phyloP scores from a whole-genome alignment of 2,888 invertebrate genomes.

The Xanthostigma xanthostigma region DNA sequence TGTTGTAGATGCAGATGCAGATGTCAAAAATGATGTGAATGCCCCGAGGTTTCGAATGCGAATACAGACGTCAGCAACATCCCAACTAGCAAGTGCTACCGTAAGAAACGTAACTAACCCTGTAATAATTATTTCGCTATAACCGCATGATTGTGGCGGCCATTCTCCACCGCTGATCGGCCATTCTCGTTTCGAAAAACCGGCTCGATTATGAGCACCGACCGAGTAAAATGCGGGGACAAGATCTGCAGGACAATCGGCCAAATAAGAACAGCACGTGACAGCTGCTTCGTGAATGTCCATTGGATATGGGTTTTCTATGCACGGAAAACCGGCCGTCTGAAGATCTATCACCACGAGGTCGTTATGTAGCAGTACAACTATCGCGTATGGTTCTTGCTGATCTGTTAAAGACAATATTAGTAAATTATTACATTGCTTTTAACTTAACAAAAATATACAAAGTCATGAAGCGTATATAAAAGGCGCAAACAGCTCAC shows the following conservation, averaged over 20 bases:
- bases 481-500: too few relatives aligned
- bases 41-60: too few relatives aligned
- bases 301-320: slow-evolving; percentile 99
- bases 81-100: neutral
- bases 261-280: slow-evolving; percentile 91
- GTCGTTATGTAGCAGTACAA: slow-evolving; percentile 94
- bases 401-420: slow-evolving; percentile 49
- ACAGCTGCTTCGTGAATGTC: slow-evolving; percentile 98
- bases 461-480: too few relatives aligned
- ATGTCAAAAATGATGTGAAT: too few relatives aligned
- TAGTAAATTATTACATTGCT: neutral
- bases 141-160: slow-evolving; percentile 90
- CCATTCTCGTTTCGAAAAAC: slow-evolving; percentile 89
- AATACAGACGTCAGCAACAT: too few relatives aligned
- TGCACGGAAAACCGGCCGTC: slow-evolving; percentile 91
- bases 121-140: slow-evolving; percentile 96
- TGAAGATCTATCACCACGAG: slow-evolving; percentile 94
- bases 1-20: too few relatives aligned
- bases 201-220: slow-evolving; percentile 63
- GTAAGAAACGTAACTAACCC: slow-evolving; percentile 45
- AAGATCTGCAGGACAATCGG: slow-evolving; percentile 94
- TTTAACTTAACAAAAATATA: neutral
- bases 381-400: slow-evolving; percentile 96
- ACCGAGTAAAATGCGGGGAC: slow-evolving; percentile 97
- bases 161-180: slow-evolving; percentile 94